Percentiles rank a stretch among this genome's conserved stretches.
Evolutionary conservation across 2,113 vertebrate genomes (phyloP).

Genomic region (Phalacrocorax brasilianus): DNA sequence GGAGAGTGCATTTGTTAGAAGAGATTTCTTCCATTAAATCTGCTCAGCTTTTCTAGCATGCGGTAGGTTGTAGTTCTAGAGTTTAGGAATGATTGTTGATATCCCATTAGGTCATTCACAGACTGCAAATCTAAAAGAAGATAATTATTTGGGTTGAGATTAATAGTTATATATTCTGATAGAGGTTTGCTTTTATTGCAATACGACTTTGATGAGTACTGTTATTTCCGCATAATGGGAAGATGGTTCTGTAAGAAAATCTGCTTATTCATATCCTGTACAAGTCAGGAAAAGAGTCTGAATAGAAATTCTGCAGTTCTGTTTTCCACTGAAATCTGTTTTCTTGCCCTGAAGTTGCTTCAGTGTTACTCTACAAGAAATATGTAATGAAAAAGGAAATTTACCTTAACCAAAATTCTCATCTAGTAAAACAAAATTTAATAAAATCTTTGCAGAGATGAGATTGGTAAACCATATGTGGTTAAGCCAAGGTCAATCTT

Average conservation of each 20-base stretch:
- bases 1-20: neutral
- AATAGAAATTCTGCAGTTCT: neutral
- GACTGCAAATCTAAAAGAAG: neutral
- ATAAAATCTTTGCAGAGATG: neutral
- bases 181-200: neutral
- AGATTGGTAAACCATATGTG: neutral
- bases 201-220: neutral
- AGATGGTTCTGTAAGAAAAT: neutral
- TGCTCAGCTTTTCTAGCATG: neutral
- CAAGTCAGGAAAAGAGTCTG: neutral
- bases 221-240: neutral
- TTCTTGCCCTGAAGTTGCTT: neutral
- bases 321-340: neutral
- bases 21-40: neutral
- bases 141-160: neutral
- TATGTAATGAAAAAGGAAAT: neutral
- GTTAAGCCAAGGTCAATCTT: neutral
- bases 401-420: neutral
- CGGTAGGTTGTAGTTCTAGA: neutral
- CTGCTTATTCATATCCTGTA: conserved; percentile 19
- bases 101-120: neutral
- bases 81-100: neutral
- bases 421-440: neutral
- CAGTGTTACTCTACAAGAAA: neutral
- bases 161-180: neutral